phyloP scores from a whole-genome alignment of 2,888 invertebrate genomes.

The Ethmia dodecea region DNA sequence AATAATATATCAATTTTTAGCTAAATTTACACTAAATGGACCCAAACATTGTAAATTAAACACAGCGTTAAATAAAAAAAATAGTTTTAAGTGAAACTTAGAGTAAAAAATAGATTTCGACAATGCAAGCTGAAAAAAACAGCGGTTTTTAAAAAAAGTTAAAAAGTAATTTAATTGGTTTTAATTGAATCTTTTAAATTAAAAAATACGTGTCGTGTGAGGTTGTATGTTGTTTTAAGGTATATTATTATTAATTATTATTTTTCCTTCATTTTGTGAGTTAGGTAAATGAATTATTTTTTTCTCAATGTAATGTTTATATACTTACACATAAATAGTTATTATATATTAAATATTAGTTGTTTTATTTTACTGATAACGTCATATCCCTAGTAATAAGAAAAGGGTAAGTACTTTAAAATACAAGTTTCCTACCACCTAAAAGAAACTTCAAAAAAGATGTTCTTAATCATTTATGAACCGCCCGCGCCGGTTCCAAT shows the following conservation, averaged over 20 bases:
- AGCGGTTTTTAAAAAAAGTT: conserved; percentile 28
- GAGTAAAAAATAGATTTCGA: conserved; percentile 37
- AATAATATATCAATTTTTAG: conserved; percentile 32
- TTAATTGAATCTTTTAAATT: conserved; percentile 38
- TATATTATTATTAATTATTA: conserved; percentile 37
- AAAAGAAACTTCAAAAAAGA: too few species aligned
- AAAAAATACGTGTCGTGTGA: conserved; percentile 62
- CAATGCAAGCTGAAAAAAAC: conserved; percentile 30
- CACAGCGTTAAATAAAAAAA: conserved; percentile 47
- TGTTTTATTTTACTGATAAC: conserved; percentile 57
- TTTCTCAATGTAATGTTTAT: conserved; percentile 76
- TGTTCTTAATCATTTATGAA: too few species aligned
- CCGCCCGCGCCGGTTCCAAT: too few species aligned
- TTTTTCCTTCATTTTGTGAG: conserved; percentile 56
- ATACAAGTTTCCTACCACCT: too few species aligned
- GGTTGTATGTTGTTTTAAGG: conserved; percentile 69
- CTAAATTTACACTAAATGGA: conserved; percentile 48
- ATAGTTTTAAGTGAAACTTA: conserved; percentile 39
- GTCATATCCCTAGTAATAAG: too few species aligned
- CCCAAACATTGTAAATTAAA: conserved; percentile 60
- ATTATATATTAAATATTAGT: conserved; percentile 68
- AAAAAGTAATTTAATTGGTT: conserved; percentile 39
- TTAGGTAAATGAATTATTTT: conserved; percentile 73
- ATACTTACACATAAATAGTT: conserved; percentile 77
- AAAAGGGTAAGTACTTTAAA: too few species aligned